These are phyloP conservation scores for Threskiornis aethiopicus DNA, from an alignment of 2,797 vertebrate species.

Conservation along the genomic window DNA sequence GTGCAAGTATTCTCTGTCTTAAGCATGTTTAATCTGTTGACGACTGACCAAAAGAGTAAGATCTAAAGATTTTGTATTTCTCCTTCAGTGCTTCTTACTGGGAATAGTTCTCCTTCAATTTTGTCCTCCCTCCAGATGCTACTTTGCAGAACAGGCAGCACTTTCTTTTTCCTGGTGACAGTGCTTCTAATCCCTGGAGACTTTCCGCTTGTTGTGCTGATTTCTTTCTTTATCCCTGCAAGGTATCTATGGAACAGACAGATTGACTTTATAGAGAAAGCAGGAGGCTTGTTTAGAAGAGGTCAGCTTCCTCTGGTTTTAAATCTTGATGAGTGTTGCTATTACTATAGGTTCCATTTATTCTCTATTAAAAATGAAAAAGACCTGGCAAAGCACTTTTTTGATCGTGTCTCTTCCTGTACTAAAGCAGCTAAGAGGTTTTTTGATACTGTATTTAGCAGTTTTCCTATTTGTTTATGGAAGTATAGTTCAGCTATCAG, in stretches of 20 bases:
- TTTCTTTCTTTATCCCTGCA: not conserved
- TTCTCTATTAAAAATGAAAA: conserved; percentile 26
- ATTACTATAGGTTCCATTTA: conserved; percentile 5
- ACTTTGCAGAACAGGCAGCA: conserved; percentile 19
- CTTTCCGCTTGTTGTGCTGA: not conserved
- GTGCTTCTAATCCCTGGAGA: not conserved
- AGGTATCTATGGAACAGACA: not conserved
- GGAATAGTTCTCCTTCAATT: not conserved
- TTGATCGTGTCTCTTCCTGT: not conserved
- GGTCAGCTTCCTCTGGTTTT: not conserved
- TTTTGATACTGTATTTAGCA: not conserved
- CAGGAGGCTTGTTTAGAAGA: not conserved
- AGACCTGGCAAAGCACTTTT: not conserved
- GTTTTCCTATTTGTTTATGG: not conserved
- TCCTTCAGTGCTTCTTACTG: not conserved
- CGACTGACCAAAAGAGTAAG: not conserved
- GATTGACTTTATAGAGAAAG: not conserved
- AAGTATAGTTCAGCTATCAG: not conserved
- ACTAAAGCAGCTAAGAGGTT: not conserved
- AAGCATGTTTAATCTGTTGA: not conserved
- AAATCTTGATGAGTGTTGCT: conserved; percentile 5
- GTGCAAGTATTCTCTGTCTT: not conserved
- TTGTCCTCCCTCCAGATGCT: conserved; percentile 54
- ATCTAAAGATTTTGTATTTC: not conserved
- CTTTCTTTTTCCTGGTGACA: not conserved